phyloP scores from a whole-genome alignment of 2,888 invertebrate genomes.

The Listrodromus nycthemerus region DNA sequence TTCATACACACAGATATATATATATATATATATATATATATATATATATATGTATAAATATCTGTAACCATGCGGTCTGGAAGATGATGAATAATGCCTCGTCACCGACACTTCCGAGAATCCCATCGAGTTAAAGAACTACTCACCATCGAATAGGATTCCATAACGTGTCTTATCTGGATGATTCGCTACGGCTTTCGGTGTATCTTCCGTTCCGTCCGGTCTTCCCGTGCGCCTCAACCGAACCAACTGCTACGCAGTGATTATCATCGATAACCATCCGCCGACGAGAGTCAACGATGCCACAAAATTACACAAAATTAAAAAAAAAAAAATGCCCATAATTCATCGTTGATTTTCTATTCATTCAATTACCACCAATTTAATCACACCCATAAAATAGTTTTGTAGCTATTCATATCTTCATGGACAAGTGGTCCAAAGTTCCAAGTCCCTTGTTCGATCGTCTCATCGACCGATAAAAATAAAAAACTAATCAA shows the following conservation, averaged over 20 bases:
- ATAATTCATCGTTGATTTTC: too few species aligned
- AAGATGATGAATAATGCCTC: not conserved
- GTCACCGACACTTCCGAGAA: slow-evolving; percentile 27
- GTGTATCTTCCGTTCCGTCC: slow-evolving; percentile 41
- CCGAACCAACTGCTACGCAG: not conserved
- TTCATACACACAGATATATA: too few species aligned
- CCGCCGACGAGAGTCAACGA: not conserved
- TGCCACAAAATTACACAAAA: not conserved
- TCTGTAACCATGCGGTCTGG: too few species aligned
- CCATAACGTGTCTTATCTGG: slow-evolving; percentile 77
- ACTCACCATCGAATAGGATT: slow-evolving; percentile 79
- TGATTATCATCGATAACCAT: slow-evolving; percentile 11
- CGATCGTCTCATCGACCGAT: too few species aligned
- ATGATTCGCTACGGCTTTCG: slow-evolving; percentile 58
- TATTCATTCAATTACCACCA: not conserved
- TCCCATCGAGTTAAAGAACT: slow-evolving; percentile 12
- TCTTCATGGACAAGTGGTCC: not conserved
- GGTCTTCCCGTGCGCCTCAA: not conserved
- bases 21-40: too few species aligned
- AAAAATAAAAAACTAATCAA: too few species aligned
- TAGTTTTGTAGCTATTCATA: not conserved
- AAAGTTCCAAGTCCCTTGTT: not conserved
- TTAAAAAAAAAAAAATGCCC: not conserved
- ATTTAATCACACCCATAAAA: not conserved
- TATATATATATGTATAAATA: too few species aligned